These are phyloP conservation scores for Plodia interpunctella DNA, from an alignment of 1,140 invertebrate genomes.

Conservation along the genomic window DNA sequence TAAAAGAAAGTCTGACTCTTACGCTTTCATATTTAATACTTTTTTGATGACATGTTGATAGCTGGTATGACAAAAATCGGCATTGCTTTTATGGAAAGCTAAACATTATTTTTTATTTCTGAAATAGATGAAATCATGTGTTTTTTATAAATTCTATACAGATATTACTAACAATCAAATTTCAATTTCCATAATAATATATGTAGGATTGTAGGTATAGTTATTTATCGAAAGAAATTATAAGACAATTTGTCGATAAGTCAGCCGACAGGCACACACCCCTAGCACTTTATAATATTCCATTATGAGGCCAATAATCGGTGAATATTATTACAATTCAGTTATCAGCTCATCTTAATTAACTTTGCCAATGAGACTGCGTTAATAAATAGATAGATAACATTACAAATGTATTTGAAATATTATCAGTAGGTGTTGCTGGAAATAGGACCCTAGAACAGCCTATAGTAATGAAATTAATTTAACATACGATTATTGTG, in stretches of 20 bases:
- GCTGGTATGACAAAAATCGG: neutral
- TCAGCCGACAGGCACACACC: neutral
- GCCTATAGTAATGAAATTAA: neutral
- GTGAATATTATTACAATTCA: constrained; percentile 66
- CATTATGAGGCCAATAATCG: constrained; percentile 68
- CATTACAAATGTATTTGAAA: constrained; percentile 1
- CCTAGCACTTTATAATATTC: constrained; percentile 62
- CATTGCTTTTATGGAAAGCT: neutral
- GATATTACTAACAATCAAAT: too few species aligned
- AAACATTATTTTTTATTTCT: too few species aligned
- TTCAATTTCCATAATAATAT: too few species aligned
- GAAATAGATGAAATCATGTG: too few species aligned
- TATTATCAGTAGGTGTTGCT: neutral
- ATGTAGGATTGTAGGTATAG: too few species aligned
- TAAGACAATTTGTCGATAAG: neutral
- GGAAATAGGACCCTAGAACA: neutral
- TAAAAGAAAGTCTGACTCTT: too few species aligned
- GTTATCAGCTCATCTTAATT: constrained; percentile 32
- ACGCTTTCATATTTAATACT: too few species aligned
- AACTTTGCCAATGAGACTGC: constrained; percentile 15
- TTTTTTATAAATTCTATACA: too few species aligned
- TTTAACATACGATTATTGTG: too few species aligned
- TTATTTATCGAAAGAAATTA: neutral
- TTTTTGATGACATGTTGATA: neutral
- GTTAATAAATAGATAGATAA: constrained; percentile 2